phyloP scores from a whole-genome alignment of 2,797 vertebrate genomes.

The Serranus cabrilla region DNA sequence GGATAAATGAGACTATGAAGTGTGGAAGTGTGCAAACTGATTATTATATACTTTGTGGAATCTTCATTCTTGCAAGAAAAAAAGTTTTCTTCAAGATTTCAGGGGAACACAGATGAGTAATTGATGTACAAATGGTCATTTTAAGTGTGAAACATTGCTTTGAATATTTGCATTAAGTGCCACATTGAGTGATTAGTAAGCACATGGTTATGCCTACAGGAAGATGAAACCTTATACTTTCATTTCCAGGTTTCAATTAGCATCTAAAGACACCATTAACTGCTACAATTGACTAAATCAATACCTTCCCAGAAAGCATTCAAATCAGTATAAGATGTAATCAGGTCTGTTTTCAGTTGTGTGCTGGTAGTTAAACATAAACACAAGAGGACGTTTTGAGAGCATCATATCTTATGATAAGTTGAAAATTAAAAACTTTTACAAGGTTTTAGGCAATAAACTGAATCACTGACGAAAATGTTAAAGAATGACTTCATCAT shows the following conservation, averaged over 20 bases:
- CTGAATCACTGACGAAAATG: conserved; percentile 21
- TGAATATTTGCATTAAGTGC: conserved; percentile 11
- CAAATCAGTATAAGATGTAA: conserved; percentile 56
- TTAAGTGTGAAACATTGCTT: no score
- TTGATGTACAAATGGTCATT: no score
- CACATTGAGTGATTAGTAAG: conserved; percentile 17
- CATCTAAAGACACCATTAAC: conserved; percentile 67
- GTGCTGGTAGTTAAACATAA: conserved; percentile 25
- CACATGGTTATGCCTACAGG: conserved; percentile 41
- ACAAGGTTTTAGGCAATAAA: conserved; percentile 11
- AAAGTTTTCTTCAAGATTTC: no score
- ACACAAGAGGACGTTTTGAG: conserved; percentile 3
- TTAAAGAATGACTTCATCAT: conserved; percentile 23
- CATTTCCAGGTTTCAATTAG: conserved; percentile 73
- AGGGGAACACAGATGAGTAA: no score
- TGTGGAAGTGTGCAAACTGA: no score
- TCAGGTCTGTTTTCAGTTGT: conserved; percentile 47
- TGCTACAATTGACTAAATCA: conserved; percentile 64
- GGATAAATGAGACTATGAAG: no score
- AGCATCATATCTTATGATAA: conserved; percentile 14
- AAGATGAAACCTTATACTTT: conserved; percentile 65
- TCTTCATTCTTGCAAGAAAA: no score
- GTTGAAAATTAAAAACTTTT: conserved; percentile 23
- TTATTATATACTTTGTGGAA: no score
- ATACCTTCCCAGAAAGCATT: conserved; percentile 76